Percentiles rank a stretch among this genome's conserved stretches.
These are phyloP conservation scores for Camarhynchus parvulus DNA, from an alignment of 2,113 vertebrate genomes.

Conservation along the genomic window DNA sequence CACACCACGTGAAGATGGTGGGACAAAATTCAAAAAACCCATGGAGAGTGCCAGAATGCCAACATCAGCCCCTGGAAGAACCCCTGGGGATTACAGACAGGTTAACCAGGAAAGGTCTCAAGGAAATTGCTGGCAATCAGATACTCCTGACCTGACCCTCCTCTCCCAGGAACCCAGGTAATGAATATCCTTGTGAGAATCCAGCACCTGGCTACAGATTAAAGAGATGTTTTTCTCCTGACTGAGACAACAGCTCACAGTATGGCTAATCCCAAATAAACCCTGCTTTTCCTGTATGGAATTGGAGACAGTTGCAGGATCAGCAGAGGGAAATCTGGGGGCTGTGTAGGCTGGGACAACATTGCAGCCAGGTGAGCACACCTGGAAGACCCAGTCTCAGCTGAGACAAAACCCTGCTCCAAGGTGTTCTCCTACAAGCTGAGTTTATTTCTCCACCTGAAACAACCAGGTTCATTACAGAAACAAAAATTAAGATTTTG, in stretches of 20 bases:
- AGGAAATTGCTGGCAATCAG: slow-evolving; percentile 60
- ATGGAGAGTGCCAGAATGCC: not conserved
- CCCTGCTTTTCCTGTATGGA: not conserved
- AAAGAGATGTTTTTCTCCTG: not conserved
- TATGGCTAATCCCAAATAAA: not conserved
- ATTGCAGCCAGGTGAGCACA: not conserved
- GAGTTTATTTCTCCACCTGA: not conserved
- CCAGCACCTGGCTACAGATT: slow-evolving; percentile 11
- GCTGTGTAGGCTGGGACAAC: not conserved
- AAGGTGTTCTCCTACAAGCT: not conserved
- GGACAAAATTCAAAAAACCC: not conserved
- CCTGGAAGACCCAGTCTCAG: not conserved
- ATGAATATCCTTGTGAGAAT: slow-evolving; percentile 56
- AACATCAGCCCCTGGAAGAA: not conserved
- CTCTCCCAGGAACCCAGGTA: slow-evolving; percentile 30
- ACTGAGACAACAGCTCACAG: not conserved
- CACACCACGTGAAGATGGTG: rapidly evolving
- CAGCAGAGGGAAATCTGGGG: not conserved
- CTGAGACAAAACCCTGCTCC: not conserved
- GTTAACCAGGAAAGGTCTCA: not conserved
- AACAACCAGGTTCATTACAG: not conserved
- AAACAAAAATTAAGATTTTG: not conserved
- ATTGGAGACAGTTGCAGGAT: not conserved
- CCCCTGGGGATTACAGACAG: not conserved
- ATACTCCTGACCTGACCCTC: slow-evolving; percentile 45